Percentiles rank a stretch among this genome's conserved stretches.
Conservation (phyloP, 2,113 vertebrate genomes). For the Leptodactylus fuscus region DNA sequence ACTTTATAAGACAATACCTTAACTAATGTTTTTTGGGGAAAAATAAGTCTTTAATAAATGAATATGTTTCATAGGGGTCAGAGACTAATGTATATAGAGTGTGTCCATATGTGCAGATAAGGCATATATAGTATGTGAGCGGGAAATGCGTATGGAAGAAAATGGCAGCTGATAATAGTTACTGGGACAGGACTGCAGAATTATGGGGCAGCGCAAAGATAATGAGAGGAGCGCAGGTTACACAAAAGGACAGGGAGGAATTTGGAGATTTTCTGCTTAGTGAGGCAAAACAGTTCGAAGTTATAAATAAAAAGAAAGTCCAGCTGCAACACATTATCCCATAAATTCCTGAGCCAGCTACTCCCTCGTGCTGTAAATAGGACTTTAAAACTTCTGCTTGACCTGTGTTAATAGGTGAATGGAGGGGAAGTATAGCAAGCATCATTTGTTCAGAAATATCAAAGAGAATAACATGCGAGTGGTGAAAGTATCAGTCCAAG, state of each 20-base stretch:
- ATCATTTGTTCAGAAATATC: background rate
- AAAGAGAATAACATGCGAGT: background rate
- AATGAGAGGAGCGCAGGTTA: conserved; percentile 26
- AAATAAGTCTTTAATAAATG: background rate
- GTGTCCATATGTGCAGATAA: background rate
- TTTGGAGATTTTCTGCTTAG: conserved; percentile 45
- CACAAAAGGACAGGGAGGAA: conserved; percentile 36
- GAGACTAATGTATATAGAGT: background rate
- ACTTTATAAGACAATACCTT: too few species aligned
- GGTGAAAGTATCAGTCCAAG: background rate
- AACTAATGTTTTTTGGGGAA: too few species aligned
- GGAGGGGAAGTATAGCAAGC: background rate
- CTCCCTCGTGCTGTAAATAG: conserved; percentile 36
- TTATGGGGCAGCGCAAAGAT: background rate
- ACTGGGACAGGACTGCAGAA: background rate
- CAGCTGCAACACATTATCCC: conserved; percentile 51
- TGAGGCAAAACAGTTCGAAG: conserved; percentile 34
- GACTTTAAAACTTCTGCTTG: conserved; percentile 36
- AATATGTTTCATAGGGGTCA: background rate
- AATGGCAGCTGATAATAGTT: conserved; percentile 7
- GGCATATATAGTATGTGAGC: background rate
- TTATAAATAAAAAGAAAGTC: conserved; percentile 42
- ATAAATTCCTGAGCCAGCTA: conserved; percentile 49
- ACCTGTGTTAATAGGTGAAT: conserved; percentile 33
- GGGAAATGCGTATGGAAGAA: too few species aligned